Conservation (phyloP, 2,797 vertebrate species). For the Muscicapa comitata region DNA sequence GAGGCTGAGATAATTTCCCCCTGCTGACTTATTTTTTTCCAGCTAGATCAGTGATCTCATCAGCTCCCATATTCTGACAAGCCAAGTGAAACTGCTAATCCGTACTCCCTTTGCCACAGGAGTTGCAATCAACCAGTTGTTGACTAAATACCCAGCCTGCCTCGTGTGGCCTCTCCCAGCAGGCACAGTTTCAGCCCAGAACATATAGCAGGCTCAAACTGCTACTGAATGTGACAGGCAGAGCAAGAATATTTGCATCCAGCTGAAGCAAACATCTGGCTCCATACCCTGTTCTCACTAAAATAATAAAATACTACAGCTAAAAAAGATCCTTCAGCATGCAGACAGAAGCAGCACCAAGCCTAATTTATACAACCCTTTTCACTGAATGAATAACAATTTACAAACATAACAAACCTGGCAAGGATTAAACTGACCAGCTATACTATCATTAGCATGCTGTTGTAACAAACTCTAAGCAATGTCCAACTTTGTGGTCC, state of each 20-base stretch:
- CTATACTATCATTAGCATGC: background rate
- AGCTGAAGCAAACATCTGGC: background rate
- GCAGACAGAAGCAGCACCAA: background rate
- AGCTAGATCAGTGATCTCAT: constrained; percentile 37
- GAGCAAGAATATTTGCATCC: background rate
- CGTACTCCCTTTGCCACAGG: background rate
- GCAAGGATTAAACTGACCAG: background rate
- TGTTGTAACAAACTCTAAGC: background rate
- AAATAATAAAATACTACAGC: background rate
- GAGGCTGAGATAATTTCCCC: constrained; percentile 53
- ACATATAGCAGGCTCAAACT: background rate
- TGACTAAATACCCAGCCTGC: background rate
- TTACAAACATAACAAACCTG: background rate
- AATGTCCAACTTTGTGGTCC: background rate
- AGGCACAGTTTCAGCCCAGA: background rate
- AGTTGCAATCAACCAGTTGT: background rate
- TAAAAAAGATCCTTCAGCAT: background rate
- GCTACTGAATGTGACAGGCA: background rate
- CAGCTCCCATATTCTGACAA: constrained; percentile 29
- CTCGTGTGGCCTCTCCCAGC: background rate
- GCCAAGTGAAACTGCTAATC: constrained; percentile 49
- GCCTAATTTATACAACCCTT: background rate
- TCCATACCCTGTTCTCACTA: background rate
- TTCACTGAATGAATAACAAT: background rate
- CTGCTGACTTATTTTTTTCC: constrained; percentile 62